Conservation (phyloP, 2,797 vertebrate species). For the Tenualosa ilisha region DNA sequence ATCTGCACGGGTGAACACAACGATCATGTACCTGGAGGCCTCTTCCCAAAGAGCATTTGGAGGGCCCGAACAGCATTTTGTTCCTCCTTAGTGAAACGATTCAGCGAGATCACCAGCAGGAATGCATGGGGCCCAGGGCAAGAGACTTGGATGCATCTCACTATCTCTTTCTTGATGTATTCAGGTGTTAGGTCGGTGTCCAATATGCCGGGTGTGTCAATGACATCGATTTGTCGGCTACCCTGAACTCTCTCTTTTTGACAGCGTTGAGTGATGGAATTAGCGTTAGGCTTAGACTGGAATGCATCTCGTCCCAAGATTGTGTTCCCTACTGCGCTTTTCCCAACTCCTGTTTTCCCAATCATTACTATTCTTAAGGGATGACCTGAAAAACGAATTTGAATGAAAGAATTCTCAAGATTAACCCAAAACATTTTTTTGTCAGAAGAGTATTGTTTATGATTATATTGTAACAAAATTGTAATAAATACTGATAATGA, state of each 20-base stretch:
- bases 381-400: not conserved
- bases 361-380: constrained; percentile 42
- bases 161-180: constrained; percentile 29
- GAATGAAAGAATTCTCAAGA: no score
- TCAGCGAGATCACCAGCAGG: constrained; percentile 38
- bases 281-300: not conserved
- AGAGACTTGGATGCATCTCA: constrained; percentile 40
- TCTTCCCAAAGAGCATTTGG: constrained; percentile 44
- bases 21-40: constrained; percentile 38
- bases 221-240: constrained; percentile 21
- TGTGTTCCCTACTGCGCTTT: constrained; percentile 44
- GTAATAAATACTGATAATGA: no score
- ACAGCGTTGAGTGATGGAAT: constrained; percentile 19
- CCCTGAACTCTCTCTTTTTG: not conserved
- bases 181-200: constrained; percentile 28
- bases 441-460: no score
- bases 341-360: constrained; percentile 48
- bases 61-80: constrained; percentile 40
- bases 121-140: constrained; percentile 43
- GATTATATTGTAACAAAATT: no score
- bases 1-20: constrained; percentile 39
- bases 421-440: no score
- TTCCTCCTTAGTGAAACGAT: constrained; percentile 37
- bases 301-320: constrained; percentile 38
- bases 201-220: constrained; percentile 44